Percentiles rank a stretch among this genome's conserved stretches.
Evolutionary conservation across 2,113 vertebrate species (phyloP).

Genomic region (Pseudopipra pipra): DNA sequence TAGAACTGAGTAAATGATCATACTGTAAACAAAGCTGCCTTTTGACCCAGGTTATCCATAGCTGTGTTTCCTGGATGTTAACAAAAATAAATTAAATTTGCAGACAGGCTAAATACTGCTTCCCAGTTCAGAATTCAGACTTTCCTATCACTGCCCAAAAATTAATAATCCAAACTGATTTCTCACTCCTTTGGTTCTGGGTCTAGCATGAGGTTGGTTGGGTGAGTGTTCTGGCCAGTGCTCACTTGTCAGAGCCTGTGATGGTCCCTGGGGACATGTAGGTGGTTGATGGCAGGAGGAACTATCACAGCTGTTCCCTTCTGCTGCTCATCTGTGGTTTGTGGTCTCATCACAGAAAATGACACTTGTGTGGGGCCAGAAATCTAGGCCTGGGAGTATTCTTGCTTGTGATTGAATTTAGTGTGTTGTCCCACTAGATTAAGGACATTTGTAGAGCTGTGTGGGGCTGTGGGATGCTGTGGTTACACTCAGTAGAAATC

Average conservation of each 20-base stretch:
- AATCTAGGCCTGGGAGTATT: background rate
- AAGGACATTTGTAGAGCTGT: background rate
- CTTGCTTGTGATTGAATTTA: background rate
- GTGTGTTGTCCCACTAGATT: background rate
- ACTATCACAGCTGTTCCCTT: background rate
- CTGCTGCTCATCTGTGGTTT: background rate
- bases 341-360: background rate
- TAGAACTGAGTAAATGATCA: background rate
- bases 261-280: background rate
- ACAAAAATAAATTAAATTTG: background rate
- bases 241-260: background rate
- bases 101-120: background rate
- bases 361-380: background rate
- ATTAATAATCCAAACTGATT: background rate
- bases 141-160: background rate
- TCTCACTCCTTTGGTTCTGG: background rate
- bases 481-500: fast-evolving
- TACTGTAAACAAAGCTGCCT: background rate
- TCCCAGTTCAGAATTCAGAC: background rate
- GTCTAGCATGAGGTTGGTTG: background rate
- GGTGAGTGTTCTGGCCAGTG: background rate
- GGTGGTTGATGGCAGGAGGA: background rate
- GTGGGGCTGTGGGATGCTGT: background rate
- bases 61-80: background rate
- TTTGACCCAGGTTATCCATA: background rate